A percentile compares a stretch with the other conserved stretches of the same genome.
Evolutionary conservation across 2,113 vertebrate species (phyloP).

Genomic region (Serinus canaria): DNA sequence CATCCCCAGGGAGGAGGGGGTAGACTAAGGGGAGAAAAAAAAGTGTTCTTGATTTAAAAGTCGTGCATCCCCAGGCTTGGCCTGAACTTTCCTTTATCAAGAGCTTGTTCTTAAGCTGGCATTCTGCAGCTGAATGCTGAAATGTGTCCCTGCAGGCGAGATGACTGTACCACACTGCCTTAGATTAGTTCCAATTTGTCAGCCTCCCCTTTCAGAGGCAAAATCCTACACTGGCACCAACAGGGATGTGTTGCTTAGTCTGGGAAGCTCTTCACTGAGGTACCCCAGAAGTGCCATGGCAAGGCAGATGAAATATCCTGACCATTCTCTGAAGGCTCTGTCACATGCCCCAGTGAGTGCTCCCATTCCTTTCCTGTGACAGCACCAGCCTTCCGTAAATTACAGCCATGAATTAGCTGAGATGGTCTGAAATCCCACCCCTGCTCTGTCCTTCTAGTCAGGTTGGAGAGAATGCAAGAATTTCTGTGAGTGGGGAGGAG

Average conservation of each 20-base stretch:
- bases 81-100: constrained; percentile 68
- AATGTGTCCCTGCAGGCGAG: constrained; percentile 62
- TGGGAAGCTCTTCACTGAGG: neutral
- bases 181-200: constrained; percentile 70
- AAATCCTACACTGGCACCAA: constrained; percentile 4
- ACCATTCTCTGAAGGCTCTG: neutral
- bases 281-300: constrained; percentile 11
- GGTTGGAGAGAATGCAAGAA: neutral
- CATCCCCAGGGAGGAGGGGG: neutral
- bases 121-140: constrained; percentile 55
- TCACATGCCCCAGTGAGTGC: neutral
- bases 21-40: neutral
- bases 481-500: neutral
- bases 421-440: neutral
- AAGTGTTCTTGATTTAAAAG: constrained; percentile 57
- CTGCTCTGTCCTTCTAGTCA: neutral
- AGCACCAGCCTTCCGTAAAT: neutral
- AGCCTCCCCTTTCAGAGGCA: constrained; percentile 49
- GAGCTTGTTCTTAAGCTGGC: constrained; percentile 55
- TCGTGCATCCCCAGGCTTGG: constrained; percentile 55
- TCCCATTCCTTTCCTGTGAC: neutral
- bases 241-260: neutral
- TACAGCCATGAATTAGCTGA: constrained; percentile 19
- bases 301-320: neutral
- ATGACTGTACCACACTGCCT: constrained; percentile 48